These are phyloP conservation scores for Lepus townsendii DNA, from an alignment of 2,797 vertebrate species.

Conservation along the genomic window DNA sequence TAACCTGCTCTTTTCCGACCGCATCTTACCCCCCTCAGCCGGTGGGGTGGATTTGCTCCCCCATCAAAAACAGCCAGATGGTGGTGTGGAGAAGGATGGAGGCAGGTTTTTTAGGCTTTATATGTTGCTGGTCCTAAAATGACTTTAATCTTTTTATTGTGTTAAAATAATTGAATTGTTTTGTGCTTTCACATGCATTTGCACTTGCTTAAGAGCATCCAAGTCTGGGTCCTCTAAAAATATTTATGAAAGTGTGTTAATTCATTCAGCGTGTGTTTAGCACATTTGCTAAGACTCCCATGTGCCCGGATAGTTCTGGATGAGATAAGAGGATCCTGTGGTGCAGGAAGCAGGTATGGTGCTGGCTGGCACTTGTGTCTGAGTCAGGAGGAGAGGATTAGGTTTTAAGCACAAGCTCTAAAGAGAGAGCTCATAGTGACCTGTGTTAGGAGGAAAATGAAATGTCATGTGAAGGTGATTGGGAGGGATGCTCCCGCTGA, in stretches of 20 bases:
- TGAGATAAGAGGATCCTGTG: not conserved
- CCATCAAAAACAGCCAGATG: constrained; percentile 10
- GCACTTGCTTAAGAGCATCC: constrained; percentile 43
- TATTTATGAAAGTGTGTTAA: not conserved
- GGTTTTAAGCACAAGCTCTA: not conserved
- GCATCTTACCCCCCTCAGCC: not conserved
- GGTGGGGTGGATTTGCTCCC: not conserved
- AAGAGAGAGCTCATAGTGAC: not conserved
- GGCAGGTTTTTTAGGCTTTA: not conserved
- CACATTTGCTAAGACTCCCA: constrained; percentile 14
- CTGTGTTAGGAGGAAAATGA: constrained; percentile 12
- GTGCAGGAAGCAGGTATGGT: not conserved
- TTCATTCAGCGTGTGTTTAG: constrained; percentile 10
- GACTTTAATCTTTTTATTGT: constrained; percentile 42
- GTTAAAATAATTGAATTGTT: constrained; percentile 12
- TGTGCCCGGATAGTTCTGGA: not conserved
- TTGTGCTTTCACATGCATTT: constrained; percentile 51
- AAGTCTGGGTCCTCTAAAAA: constrained; percentile 59
- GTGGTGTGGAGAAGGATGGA: not conserved
- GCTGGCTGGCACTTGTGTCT: not conserved
- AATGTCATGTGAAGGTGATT: not conserved
- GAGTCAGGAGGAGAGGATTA: not conserved
- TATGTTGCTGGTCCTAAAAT: constrained; percentile 46
- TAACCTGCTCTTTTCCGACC: not conserved
- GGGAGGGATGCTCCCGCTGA: not conserved